These are phyloP conservation scores for Podarcis lilfordi DNA, from an alignment of 2,797 vertebrate species.

Conservation along the genomic window DNA sequence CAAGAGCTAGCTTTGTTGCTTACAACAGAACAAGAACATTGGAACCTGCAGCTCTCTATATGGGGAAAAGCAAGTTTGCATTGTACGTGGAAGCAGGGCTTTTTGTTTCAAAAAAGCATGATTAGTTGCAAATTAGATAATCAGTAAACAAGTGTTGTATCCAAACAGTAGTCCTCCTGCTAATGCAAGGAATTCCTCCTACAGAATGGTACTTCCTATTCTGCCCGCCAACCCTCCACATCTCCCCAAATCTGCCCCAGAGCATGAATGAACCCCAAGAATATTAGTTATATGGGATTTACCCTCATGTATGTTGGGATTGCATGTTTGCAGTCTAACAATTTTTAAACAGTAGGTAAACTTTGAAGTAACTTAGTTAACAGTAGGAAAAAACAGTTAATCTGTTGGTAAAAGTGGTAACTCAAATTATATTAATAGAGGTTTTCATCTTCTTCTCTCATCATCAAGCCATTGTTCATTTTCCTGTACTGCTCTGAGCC, in stretches of 20 bases:
- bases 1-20: background rate
- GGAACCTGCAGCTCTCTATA: background rate
- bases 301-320: too few relatives aligned
- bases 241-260: too few relatives aligned
- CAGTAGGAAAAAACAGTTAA: background rate
- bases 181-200: too few relatives aligned
- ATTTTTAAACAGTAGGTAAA: background rate
- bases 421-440: background rate
- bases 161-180: too few relatives aligned
- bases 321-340: too few relatives aligned
- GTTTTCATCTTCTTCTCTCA: background rate
- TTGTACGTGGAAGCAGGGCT: background rate
- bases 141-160: background rate
- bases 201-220: too few relatives aligned
- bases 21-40: background rate
- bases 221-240: too few relatives aligned
- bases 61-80: background rate
- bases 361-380: background rate
- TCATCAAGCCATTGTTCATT: background rate
- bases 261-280: too few relatives aligned
- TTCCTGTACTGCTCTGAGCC: background rate
- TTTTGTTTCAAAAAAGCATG: background rate
- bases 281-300: too few relatives aligned
- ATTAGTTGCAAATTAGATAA: background rate
- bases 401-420: background rate